phyloP scores from a whole-genome alignment of 2,113 vertebrate species.

The Coryphaenoides rupestris region DNA sequence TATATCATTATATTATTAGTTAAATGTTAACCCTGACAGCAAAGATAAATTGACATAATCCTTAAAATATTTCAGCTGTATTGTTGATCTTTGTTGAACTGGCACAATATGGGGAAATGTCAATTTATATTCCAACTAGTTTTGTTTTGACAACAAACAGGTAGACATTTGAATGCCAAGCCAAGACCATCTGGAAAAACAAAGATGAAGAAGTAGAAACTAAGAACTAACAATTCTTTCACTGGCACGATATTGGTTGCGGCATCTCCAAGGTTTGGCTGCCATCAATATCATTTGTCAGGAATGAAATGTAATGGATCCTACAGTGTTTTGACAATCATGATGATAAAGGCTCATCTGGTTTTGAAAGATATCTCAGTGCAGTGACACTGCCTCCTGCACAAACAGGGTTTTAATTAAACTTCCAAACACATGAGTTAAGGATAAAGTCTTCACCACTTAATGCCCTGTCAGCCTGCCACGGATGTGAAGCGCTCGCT shows the following conservation, averaged over 20 bases:
- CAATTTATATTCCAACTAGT: no score
- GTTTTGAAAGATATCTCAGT: slow-evolving; percentile 23
- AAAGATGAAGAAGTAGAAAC: no score
- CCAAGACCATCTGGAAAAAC: not conserved
- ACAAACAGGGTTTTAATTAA: slow-evolving; percentile 65
- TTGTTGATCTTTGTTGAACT: no score
- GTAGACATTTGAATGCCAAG: no score
- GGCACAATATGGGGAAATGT: no score
- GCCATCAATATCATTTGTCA: slow-evolving; percentile 34
- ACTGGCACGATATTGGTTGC: slow-evolving; percentile 11
- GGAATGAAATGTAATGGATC: slow-evolving; percentile 30
- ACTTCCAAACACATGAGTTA: slow-evolving; percentile 41
- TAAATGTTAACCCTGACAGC: no score
- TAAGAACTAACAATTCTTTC: slow-evolving; percentile 4
- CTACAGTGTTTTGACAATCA: slow-evolving; percentile 40
- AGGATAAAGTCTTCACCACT: slow-evolving; percentile 62
- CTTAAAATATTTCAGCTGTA: no score
- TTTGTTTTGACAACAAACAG: no score
- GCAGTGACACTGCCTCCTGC: slow-evolving; percentile 35
- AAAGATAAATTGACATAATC: no score
- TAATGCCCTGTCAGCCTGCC: slow-evolving; percentile 56
- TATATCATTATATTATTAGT: no score
- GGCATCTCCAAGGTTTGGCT: slow-evolving; percentile 25
- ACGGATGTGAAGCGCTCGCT: slow-evolving; percentile 39
- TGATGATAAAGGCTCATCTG: slow-evolving; percentile 29